Evolutionary conservation across 2,888 invertebrate genomes (phyloP).

Genomic region (Mactromeris polynyma): DNA sequence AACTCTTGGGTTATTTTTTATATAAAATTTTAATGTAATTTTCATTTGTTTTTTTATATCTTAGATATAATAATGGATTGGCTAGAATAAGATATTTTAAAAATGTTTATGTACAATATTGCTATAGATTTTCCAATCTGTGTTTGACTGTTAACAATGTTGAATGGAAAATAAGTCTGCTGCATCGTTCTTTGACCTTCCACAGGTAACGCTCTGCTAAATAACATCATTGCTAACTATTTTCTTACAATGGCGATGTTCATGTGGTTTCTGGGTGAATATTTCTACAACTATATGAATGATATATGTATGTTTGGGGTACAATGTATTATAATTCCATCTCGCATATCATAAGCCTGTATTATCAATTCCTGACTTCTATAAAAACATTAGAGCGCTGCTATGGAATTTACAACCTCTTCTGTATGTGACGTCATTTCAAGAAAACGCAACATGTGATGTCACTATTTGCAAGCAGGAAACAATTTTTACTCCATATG

Average conservation of each 20-base stretch:
- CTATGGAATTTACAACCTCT: no score
- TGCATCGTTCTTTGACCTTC: slow-evolving; percentile 50
- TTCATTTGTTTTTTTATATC: no score
- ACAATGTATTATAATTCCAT: background rate
- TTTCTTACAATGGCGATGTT: slow-evolving; percentile 5
- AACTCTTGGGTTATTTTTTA: background rate
- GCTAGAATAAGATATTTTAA: background rate
- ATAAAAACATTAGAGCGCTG: no score
- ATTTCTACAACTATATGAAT: background rate
- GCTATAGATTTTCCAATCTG: slow-evolving; percentile 34
- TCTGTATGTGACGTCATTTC: no score
- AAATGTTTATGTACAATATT: background rate
- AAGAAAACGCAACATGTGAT: no score
- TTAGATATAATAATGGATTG: background rate
- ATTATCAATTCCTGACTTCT: no score
- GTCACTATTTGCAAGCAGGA: no score
- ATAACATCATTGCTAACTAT: background rate
- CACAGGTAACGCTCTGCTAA: slow-evolving; percentile 46
- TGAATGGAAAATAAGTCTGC: slow-evolving; percentile 60
- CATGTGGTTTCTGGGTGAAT: slow-evolving; percentile 34
- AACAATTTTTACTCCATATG: no score
- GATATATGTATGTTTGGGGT: background rate
- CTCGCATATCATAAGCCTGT: no score
- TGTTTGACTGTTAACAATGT: slow-evolving; percentile 64
- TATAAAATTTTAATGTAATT: background rate